A percentile compares a stretch with the other conserved stretches of the same genome.
Conservation (phyloP, 2,888 invertebrate genomes). For the Hartigia nigra region DNA sequence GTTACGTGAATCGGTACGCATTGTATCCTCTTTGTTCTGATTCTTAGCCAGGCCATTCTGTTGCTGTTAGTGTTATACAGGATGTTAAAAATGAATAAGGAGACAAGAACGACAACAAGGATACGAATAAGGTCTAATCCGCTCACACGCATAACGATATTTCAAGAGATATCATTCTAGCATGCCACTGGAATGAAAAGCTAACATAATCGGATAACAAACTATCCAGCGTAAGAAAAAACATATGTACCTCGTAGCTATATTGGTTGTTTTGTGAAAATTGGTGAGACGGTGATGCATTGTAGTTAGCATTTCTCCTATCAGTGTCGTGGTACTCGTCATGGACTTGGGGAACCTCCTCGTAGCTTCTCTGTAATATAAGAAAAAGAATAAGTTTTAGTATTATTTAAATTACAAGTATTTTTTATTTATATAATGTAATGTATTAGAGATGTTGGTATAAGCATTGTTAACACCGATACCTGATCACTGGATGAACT, state of each 20-base stretch:
- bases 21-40: slow-evolving; percentile 46
- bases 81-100: not conserved
- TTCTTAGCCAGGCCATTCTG: slow-evolving; percentile 53
- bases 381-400: slow-evolving; percentile 22
- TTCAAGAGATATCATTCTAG: not conserved
- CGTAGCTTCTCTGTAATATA: slow-evolving; percentile 51
- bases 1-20: slow-evolving; percentile 43
- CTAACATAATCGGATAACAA: not conserved
- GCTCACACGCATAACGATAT: not conserved
- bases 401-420: not conserved
- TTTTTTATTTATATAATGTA: not conserved
- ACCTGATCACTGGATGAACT: slow-evolving; percentile 62
- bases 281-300: slow-evolving; percentile 55
- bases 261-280: slow-evolving; percentile 58
- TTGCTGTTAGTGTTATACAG: slow-evolving; percentile 35
- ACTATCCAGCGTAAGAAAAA: not conserved
- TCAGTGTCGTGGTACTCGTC: slow-evolving; percentile 60
- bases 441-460: not conserved
- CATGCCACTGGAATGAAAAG: not conserved
- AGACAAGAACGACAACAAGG: not conserved
- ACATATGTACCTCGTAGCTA: slow-evolving; percentile 58
- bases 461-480: slow-evolving; percentile 18
- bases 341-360: slow-evolving; percentile 46
- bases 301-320: slow-evolving; percentile 61
- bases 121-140: not conserved